A percentile compares a stretch with the other conserved stretches of the same genome.
These are phyloP conservation scores for Sarcophaga carnaria DNA, from an alignment of 2,888 invertebrate genomes.

Conservation along the genomic window DNA sequence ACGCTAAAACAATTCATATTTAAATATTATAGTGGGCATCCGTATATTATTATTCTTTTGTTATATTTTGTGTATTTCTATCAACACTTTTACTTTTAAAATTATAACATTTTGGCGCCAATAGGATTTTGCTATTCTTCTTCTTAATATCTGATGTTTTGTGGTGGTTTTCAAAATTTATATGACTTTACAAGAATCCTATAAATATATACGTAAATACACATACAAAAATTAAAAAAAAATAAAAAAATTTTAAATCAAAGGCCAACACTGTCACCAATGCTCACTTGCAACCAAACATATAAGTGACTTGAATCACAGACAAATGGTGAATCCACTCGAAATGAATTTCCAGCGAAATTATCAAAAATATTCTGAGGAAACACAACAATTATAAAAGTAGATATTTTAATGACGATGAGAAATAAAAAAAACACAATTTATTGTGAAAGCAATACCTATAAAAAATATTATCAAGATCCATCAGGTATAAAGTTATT, in stretches of 20 bases:
- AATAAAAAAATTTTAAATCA: no score
- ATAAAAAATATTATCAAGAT: neutral
- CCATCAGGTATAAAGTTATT: neutral
- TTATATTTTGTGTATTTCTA: conserved; percentile 17
- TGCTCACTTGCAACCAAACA: no score
- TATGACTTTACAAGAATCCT: no score
- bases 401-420: neutral
- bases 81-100: conserved; percentile 59
- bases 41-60: neutral
- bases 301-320: no score
- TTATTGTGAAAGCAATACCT: conserved; percentile 25
- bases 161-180: no score
- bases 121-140: conserved; percentile 11
- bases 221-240: no score
- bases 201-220: no score
- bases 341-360: conserved; percentile 30
- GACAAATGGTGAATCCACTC: neutral
- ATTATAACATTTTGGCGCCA: conserved; percentile 55
- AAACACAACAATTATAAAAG: conserved; percentile 1
- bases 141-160: neutral
- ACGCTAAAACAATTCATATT: conserved; percentile 20
- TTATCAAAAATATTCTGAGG: conserved; percentile 8
- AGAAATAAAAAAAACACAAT: conserved; percentile 19
- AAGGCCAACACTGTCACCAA: no score
- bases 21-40: conserved; percentile 7